Conservation (phyloP, 2,797 vertebrate species). For the Peromyscus melanophrys region DNA sequence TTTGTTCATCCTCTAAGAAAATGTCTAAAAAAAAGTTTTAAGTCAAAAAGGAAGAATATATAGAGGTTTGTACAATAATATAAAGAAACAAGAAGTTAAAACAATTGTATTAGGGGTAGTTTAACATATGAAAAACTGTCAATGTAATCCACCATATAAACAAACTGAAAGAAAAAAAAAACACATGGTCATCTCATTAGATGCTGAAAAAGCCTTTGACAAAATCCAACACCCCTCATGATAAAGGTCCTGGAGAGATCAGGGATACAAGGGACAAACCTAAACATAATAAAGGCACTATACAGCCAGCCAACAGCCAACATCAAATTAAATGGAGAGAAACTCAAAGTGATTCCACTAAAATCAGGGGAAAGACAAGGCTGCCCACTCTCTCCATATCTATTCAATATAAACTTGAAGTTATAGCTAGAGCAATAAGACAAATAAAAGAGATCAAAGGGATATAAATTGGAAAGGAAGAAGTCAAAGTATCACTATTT, state of each 20-base stretch:
- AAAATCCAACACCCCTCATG: background rate
- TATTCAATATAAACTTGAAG: no score
- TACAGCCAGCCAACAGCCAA: no score
- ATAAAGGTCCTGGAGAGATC: background rate
- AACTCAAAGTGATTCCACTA: no score
- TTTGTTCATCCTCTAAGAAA: background rate
- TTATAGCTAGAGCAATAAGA: no score
- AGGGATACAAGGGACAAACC: no score
- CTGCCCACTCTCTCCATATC: no score
- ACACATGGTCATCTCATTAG: background rate
- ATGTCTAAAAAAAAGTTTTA: slow-evolving; percentile 1
- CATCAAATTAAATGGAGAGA: no score
- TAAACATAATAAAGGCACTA: no score
- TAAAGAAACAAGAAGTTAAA: slow-evolving; percentile 15
- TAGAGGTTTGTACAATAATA: background rate
- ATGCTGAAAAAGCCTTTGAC: background rate
- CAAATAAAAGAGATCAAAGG: no score
- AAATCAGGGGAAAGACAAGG: no score
- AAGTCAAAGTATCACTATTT: no score
- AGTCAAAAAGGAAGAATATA: background rate
- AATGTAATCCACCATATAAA: background rate
- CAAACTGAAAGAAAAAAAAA: background rate
- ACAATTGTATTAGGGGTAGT: background rate
- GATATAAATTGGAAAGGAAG: no score
- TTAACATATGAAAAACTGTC: background rate